Evolutionary conservation across 2,113 vertebrate genomes (phyloP).

Genomic region (Oceanites oceanicus): DNA sequence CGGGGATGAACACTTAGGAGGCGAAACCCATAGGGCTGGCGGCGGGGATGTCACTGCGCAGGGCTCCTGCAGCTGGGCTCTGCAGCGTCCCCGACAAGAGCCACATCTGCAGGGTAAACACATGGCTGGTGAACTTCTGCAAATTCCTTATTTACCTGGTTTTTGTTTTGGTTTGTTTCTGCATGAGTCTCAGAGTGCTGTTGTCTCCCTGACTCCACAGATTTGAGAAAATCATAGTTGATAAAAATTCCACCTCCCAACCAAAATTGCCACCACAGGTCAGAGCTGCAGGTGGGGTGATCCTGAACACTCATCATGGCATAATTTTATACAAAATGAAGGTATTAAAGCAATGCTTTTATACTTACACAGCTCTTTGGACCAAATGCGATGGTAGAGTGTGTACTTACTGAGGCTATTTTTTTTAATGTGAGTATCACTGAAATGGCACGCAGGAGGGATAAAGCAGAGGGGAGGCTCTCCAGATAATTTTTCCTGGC

Average conservation of each 20-base stretch:
- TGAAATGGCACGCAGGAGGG: background rate
- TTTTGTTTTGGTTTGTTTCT: background rate
- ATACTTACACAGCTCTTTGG: background rate
- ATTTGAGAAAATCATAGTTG: background rate
- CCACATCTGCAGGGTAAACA: rapidly evolving
- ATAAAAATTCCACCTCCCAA: background rate
- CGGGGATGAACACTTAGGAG: rapidly evolving
- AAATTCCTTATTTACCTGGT: background rate
- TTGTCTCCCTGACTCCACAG: background rate
- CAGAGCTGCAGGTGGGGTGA: background rate
- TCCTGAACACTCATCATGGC: background rate
- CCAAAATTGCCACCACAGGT: background rate
- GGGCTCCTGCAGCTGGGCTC: background rate
- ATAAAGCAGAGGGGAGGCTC: background rate
- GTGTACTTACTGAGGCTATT: background rate
- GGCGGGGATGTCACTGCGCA: background rate
- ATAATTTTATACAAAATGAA: background rate
- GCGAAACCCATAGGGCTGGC: rapidly evolving
- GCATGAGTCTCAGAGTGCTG: rapidly evolving
- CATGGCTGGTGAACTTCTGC: background rate
- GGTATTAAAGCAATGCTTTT: background rate
- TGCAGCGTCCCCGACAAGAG: background rate
- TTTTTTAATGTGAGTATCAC: background rate
- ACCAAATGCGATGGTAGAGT: background rate
- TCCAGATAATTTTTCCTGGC: background rate